Base-by-base conservation (phyloP, 2,797 vertebrate genomes). In the Enteromius argenteus region DNA sequence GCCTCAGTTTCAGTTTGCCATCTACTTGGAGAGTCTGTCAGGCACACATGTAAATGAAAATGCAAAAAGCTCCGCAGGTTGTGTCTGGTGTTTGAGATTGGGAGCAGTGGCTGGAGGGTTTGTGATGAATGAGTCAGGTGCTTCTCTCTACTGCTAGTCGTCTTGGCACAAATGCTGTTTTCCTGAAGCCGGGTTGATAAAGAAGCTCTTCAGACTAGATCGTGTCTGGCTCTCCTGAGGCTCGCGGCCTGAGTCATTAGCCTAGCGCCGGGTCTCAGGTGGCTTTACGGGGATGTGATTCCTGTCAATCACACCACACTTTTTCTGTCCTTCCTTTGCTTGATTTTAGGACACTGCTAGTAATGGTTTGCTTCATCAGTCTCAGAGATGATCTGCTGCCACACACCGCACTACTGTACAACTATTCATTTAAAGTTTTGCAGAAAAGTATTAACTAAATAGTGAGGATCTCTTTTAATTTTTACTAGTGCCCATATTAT, bases 141-240 rank as follows among this genome's bases (percentile, higher is more conserved):
- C 11, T 64, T 32, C 15, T 30, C 27, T 64, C 13, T 64, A 62
- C 27, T 3, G 13, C 27, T 32, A 30, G 60, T 64, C 60, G 7
- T 30, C 14, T 14, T 5, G 30, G 72, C 49, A 53, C 49, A n/a
- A 74, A 74, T 53, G 19, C 46, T 74, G 72, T 53, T 74, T 74
- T 53, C 72, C 19, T 53, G 72, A 74, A 74, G 30, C 46, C 11
- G 32, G 30, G 5, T n/a, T 74, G 15, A 51, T 71, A 23, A 60
- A 73, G 67, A 81, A 58, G 21, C 53, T 62, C 44, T 80, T 77
- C 51, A 76, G 53, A 56, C 64, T 51, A 39, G 75, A 67, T 56
- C 3, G 13, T 27, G 42, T 69, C 60, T 64, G 53, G 44, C 27
- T 66, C 30, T 44, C 30, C 78, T 35, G 60, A n/a, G 27, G 56